These are phyloP conservation scores for Pegoplata infirma DNA, from an alignment of 2,888 invertebrate species.

Conservation along the genomic window DNA sequence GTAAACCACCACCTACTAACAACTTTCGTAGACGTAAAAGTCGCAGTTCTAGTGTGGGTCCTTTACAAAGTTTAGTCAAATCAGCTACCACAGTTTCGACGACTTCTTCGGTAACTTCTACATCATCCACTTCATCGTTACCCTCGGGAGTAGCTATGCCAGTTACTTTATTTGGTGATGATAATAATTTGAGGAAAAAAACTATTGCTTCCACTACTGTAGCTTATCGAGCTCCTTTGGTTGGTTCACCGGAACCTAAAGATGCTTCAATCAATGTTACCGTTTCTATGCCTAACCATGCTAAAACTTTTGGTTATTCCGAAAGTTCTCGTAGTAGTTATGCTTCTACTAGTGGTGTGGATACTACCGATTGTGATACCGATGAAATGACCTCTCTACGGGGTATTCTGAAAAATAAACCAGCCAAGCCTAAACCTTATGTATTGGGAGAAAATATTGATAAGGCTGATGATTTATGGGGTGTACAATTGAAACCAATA, in stretches of 20 bases:
- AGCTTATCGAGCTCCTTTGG: conserved; percentile 70
- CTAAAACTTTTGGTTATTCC: conserved; percentile 62
- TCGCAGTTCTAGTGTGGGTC: conserved; percentile 80
- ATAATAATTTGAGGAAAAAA: conserved; percentile 67
- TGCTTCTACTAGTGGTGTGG: conserved; percentile 73
- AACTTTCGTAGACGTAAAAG: conserved; percentile 86
- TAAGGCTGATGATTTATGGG: conserved; percentile 79
- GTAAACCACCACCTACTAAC: conserved; percentile 90
- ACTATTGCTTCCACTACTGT: conserved; percentile 68
- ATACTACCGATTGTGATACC: conserved; percentile 73
- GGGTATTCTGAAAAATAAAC: conserved; percentile 87
- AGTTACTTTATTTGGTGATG: conserved; percentile 84
- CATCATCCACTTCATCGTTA: conserved; percentile 53
- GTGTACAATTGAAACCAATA: conserved; percentile 79
- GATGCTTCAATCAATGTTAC: conserved; percentile 47
- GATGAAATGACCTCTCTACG: conserved; percentile 80
- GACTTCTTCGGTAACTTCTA: not conserved
- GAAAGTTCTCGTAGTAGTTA: conserved; percentile 69
- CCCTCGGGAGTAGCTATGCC: conserved; percentile 75
- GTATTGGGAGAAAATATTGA: conserved; percentile 84
- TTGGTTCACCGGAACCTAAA: conserved; percentile 66
- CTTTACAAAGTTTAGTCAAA: conserved; percentile 72
- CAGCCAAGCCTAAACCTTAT: conserved; percentile 86
- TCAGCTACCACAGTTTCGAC: conserved; percentile 71
- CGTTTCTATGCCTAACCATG: conserved; percentile 72